Percentiles rank a stretch among this genome's conserved stretches.
phyloP scores from a whole-genome alignment of 92 coral and sea anemone species.

The Meandrina meandrites region DNA sequence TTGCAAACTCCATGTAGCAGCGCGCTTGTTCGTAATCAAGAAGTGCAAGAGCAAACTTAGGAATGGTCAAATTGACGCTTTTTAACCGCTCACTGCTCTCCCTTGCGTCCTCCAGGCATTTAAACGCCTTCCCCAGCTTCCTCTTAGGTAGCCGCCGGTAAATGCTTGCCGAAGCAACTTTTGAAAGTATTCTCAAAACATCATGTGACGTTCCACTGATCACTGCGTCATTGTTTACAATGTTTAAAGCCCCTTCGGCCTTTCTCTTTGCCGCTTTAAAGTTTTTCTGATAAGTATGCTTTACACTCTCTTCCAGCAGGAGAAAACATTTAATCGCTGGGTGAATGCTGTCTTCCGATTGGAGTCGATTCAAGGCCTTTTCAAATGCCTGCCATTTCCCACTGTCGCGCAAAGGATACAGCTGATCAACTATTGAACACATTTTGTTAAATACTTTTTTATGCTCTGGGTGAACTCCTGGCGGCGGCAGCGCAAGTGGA shows the following conservation, averaged over 20 bases:
- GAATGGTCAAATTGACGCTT: neutral
- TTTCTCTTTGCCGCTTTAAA: neutral
- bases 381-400: neutral
- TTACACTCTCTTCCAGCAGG: neutral
- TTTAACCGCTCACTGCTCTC: neutral
- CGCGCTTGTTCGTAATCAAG: neutral
- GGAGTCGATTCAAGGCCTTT: neutral
- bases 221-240: neutral
- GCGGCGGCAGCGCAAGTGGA: neutral
- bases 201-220: neutral
- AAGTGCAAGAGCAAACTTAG: neutral
- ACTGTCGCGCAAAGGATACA: neutral
- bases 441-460: neutral
- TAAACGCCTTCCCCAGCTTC: neutral
- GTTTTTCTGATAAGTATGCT: neutral
- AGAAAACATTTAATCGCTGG: neutral
- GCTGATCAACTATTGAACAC: neutral
- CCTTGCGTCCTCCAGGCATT: neutral
- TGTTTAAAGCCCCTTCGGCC: neutral
- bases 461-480: neutral
- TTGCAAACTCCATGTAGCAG: neutral
- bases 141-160: neutral
- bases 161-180: conserved; percentile 1
- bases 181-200: neutral
- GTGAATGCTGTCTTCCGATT: neutral